These are phyloP conservation scores for Ormia ochracea DNA, from an alignment of 2,888 invertebrate genomes.

Conservation along the genomic window DNA sequence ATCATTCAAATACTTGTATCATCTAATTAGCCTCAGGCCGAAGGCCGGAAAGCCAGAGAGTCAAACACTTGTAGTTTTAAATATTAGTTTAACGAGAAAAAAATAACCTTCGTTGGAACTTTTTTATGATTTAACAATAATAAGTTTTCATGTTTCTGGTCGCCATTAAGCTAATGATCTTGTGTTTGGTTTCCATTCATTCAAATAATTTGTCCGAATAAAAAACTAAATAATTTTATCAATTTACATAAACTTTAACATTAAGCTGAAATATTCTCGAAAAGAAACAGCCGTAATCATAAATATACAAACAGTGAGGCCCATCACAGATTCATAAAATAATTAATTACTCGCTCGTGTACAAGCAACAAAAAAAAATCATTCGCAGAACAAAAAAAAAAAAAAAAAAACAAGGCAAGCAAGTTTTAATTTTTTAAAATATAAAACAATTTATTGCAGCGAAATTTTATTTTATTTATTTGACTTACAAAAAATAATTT, in stretches of 20 bases:
- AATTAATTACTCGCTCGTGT: too few species aligned
- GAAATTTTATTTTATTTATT: too few species aligned
- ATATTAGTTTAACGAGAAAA: slow-evolving; percentile 1
- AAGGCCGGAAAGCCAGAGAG: background rate
- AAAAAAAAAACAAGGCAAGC: too few species aligned
- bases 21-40: background rate
- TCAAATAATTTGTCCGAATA: slow-evolving; percentile 31
- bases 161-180: background rate
- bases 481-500: too few species aligned
- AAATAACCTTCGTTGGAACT: background rate
- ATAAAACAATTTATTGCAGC: too few species aligned
- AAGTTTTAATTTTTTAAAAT: too few species aligned
- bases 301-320: background rate
- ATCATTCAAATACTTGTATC: too few species aligned
- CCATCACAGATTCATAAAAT: background rate
- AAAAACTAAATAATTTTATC: slow-evolving; percentile 23
- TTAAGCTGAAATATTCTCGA: slow-evolving; percentile 2
- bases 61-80: slow-evolving; percentile 24
- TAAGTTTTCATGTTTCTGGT: slow-evolving; percentile 7
- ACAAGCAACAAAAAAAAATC: too few species aligned
- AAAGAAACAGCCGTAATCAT: background rate
- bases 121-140: background rate
- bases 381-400: too few species aligned
- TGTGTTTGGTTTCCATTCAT: slow-evolving; percentile 3
- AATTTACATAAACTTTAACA: slow-evolving; percentile 25